These are phyloP conservation scores for Drosophila affinis DNA, from an alignment of 2,888 invertebrate species.

Conservation along the genomic window DNA sequence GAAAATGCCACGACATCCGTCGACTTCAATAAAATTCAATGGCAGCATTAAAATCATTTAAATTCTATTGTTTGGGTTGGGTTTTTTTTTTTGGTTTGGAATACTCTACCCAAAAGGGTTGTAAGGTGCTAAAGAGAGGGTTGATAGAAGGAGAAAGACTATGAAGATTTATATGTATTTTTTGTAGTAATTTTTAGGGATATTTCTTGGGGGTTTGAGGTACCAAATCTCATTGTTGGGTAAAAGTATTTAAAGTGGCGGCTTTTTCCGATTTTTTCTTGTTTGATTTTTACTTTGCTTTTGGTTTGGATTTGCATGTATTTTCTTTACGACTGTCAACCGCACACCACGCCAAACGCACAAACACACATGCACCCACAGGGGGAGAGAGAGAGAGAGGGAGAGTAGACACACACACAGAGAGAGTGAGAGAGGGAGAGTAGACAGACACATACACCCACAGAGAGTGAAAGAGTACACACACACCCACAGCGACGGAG, in stretches of 20 bases:
- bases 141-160: too few species aligned
- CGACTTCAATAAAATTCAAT: slow-evolving; percentile 76
- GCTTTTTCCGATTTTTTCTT: slow-evolving; percentile 52
- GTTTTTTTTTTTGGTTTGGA: slow-evolving; percentile 27
- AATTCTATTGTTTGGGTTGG: slow-evolving; percentile 76
- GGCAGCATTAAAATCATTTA: slow-evolving; percentile 81
- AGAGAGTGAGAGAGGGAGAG: neutral
- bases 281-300: slow-evolving; percentile 39
- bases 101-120: neutral
- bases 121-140: neutral
- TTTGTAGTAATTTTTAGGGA: too few species aligned
- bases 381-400: neutral
- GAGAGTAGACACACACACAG: slow-evolving; percentile 12
- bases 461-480: neutral
- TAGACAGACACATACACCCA: neutral
- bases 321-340: slow-evolving; percentile 44
- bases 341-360: slow-evolving; percentile 1
- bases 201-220: too few species aligned
- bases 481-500: too few species aligned
- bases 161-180: too few species aligned
- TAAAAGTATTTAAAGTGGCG: neutral
- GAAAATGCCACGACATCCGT: slow-evolving; percentile 42
- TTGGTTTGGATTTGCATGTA: slow-evolving; percentile 57
- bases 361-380: neutral
- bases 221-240: too few species aligned